These are phyloP conservation scores for Puffinus mauretanicus DNA, from an alignment of 2,113 vertebrate genomes.

Conservation along the genomic window DNA sequence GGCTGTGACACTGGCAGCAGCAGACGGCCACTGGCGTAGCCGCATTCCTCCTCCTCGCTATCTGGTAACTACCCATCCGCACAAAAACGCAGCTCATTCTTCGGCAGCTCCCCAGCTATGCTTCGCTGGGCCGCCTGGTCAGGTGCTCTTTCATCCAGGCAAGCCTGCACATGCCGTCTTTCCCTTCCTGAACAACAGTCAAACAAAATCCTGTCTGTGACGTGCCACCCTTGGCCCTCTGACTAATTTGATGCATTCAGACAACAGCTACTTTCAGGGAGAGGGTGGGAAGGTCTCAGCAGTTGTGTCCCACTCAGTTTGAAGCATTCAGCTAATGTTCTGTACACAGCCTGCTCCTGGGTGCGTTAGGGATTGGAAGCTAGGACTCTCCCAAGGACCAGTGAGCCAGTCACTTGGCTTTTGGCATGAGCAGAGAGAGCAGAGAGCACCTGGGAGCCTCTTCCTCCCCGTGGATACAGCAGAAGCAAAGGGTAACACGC, in stretches of 20 bases:
- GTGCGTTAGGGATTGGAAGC: fast-evolving
- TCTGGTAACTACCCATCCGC: not conserved
- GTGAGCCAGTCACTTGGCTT: not conserved
- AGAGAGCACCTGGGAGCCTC: not conserved
- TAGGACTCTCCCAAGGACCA: not conserved
- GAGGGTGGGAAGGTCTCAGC: not conserved
- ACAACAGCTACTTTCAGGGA: not conserved
- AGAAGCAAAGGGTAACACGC: not conserved
- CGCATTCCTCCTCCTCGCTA: not conserved
- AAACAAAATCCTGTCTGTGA: not conserved
- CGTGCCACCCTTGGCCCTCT: not conserved
- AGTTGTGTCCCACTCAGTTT: not conserved
- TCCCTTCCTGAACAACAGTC: not conserved
- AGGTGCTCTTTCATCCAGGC: not conserved
- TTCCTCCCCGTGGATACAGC: not conserved
- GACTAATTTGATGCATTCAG: not conserved
- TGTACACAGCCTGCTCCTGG: not conserved
- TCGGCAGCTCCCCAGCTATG: not conserved
- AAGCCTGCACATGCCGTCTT: not conserved
- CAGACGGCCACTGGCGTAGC: not conserved
- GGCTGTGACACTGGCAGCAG: not conserved
- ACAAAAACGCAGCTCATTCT: not conserved
- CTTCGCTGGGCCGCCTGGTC: not conserved
- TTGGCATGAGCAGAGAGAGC: not conserved
- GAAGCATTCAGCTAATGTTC: not conserved